phyloP scores from a whole-genome alignment of 2,113 vertebrate genomes.

The Cheilinus undulatus region DNA sequence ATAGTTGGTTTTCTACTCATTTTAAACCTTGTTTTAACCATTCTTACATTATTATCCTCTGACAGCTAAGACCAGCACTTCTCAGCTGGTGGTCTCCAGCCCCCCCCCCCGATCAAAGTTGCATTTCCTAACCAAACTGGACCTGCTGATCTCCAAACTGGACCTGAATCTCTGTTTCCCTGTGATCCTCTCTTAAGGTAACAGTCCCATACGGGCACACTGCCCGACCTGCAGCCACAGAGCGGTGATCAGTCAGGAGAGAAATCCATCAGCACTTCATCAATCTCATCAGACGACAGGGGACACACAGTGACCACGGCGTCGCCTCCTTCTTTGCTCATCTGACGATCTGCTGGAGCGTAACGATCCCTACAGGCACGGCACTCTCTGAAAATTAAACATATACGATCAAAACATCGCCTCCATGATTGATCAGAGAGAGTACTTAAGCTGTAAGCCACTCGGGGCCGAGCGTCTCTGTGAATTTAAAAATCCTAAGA shows the following conservation, averaged over 20 bases:
- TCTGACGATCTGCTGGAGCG: not conserved
- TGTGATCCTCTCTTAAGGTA: not conserved
- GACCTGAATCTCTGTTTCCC: not conserved
- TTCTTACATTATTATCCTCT: too few relatives aligned
- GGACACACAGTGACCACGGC: slow-evolving; percentile 31
- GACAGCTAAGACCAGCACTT: too few relatives aligned
- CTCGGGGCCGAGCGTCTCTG: not conserved
- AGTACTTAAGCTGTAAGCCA: slow-evolving; percentile 33
- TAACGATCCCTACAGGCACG: not conserved
- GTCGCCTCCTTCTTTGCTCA: slow-evolving; percentile 5
- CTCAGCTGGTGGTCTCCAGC: too few relatives aligned
- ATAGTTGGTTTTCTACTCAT: too few relatives aligned
- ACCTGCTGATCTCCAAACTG: not conserved
- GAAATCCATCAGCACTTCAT: slow-evolving; percentile 60
- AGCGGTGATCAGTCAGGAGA: slow-evolving; percentile 47
- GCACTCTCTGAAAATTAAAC: slow-evolving; percentile 12
- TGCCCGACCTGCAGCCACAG: slow-evolving; percentile 5
- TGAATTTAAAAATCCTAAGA: slow-evolving; percentile 25
- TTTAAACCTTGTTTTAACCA: too few relatives aligned
- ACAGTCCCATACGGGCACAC: slow-evolving; percentile 4
- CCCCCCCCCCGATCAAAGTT: not conserved
- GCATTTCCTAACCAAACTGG: not conserved
- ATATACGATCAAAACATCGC: slow-evolving; percentile 6
- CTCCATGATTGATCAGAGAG: slow-evolving; percentile 19
- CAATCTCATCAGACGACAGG: slow-evolving; percentile 45